A percentile compares a stretch with the other conserved stretches of the same genome.
phyloP scores from a whole-genome alignment of 2,113 vertebrate genomes.

The Gadus chalcogrammus region DNA sequence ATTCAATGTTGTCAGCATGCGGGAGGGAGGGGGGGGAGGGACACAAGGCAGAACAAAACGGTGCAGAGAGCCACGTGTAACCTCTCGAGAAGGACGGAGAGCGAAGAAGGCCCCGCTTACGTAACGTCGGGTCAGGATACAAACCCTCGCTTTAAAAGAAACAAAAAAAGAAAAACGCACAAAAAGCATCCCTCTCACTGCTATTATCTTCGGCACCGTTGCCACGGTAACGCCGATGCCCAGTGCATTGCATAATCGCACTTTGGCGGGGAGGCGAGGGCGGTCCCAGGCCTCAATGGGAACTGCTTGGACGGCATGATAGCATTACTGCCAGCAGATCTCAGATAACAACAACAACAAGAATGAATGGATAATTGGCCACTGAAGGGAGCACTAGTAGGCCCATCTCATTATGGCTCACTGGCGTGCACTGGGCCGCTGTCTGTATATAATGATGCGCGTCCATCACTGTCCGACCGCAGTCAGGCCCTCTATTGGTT shows the following conservation, averaged over 20 bases:
- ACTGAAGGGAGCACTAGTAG: no score
- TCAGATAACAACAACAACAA: no score
- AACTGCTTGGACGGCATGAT: no score
- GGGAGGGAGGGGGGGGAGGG: not conserved
- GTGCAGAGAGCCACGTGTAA: slow-evolving; percentile 16
- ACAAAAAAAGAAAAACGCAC: slow-evolving; percentile 21
- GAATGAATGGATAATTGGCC: no score
- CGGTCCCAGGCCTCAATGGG: no score
- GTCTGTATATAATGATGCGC: no score
- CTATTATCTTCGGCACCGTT: not conserved
- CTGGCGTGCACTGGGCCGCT: no score
- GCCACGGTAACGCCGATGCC: not conserved
- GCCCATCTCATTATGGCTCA: no score
- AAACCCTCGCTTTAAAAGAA: not conserved
- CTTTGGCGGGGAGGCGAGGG: not conserved
- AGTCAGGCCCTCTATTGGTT: no score
- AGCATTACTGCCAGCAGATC: no score
- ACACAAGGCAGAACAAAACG: slow-evolving; percentile 27
- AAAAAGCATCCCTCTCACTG: not conserved
- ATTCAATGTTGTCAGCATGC: not conserved
- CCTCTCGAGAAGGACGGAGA: slow-evolving; percentile 24
- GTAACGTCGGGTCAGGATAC: not conserved
- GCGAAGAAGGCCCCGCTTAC: not conserved
- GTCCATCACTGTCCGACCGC: no score
- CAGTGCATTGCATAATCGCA: slow-evolving; percentile 9